A percentile compares a stretch with the other conserved stretches of the same genome.
Evolutionary conservation across 2,113 vertebrate species (phyloP).

Genomic region (Xyrauchen texanus): DNA sequence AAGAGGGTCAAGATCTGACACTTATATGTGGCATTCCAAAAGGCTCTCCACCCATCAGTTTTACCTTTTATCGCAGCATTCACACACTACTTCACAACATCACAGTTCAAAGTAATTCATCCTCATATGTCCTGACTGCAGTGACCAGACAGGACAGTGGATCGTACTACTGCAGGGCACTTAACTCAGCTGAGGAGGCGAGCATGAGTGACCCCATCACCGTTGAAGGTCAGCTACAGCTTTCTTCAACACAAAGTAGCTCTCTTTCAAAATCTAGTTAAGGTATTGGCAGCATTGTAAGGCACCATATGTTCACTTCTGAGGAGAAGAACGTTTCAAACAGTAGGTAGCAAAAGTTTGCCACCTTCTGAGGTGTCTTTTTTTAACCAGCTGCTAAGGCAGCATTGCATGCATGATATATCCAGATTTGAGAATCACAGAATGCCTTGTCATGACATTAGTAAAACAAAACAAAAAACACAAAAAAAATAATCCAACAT

Average conservation of each 20-base stretch:
- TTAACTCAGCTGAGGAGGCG: conserved; percentile 59
- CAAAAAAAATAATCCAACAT: no score
- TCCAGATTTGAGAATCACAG: no score
- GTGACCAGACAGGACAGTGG: conserved; percentile 57
- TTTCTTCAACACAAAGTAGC: neutral
- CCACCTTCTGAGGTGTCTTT: no score
- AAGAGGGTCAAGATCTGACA: conserved; percentile 55
- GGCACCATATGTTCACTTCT: no score
- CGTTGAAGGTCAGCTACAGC: conserved; percentile 57
- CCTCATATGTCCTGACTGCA: neutral
- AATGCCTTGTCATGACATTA: no score
- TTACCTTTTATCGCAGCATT: conserved; percentile 54
- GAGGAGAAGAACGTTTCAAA: no score
- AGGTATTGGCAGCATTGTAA: no score
- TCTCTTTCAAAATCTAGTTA: neutral
- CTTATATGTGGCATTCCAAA: conserved; percentile 59
- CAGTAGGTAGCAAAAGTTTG: no score
- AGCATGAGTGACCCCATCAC: conserved; percentile 11
- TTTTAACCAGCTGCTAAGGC: no score
- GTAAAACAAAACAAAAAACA: no score
- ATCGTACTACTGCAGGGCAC: conserved; percentile 67
- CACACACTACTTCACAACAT: neutral
- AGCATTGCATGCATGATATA: no score
- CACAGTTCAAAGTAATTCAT: conserved; percentile 1
- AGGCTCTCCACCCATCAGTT: conserved; percentile 69